Conservation (phyloP, 92 coral and sea anemone species). For the Isaurus tuberculatus region DNA sequence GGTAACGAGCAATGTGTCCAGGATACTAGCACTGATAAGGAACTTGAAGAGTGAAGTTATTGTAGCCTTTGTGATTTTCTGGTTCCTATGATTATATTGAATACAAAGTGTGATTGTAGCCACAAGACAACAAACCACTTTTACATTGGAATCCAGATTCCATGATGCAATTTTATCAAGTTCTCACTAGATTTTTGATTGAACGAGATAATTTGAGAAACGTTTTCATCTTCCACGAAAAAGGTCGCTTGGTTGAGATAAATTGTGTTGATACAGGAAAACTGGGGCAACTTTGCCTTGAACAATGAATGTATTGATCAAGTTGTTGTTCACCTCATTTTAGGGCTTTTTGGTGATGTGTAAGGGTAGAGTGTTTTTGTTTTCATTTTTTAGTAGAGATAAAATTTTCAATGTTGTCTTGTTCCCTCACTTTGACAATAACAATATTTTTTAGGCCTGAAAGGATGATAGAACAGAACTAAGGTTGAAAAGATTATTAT, state of each 20-base stretch:
- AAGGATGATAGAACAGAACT: too few species aligned
- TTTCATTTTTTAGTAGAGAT: too few species aligned
- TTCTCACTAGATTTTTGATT: neutral
- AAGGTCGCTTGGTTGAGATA: neutral
- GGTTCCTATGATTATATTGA: neutral
- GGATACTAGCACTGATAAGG: slow-evolving; percentile 12
- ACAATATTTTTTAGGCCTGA: too few species aligned
- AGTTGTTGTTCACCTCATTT: neutral
- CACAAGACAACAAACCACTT: neutral
- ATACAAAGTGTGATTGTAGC: neutral
- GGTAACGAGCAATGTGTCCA: slow-evolving; percentile 4
- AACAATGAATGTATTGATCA: neutral
- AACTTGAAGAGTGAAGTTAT: slow-evolving; percentile 4
- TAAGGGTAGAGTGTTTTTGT: neutral
- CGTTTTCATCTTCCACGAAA: neutral
- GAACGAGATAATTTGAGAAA: neutral
- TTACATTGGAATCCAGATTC: neutral
- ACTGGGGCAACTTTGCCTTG: neutral
- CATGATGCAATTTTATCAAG: neutral
- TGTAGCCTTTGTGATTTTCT: neutral
- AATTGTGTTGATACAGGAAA: neutral
- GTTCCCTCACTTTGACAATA: too few species aligned
- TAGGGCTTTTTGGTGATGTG: neutral
- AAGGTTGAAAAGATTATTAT: neutral
- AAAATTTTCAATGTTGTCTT: too few species aligned